phyloP scores from a whole-genome alignment of 2,888 invertebrate species.

The Endotricha flammealis region DNA sequence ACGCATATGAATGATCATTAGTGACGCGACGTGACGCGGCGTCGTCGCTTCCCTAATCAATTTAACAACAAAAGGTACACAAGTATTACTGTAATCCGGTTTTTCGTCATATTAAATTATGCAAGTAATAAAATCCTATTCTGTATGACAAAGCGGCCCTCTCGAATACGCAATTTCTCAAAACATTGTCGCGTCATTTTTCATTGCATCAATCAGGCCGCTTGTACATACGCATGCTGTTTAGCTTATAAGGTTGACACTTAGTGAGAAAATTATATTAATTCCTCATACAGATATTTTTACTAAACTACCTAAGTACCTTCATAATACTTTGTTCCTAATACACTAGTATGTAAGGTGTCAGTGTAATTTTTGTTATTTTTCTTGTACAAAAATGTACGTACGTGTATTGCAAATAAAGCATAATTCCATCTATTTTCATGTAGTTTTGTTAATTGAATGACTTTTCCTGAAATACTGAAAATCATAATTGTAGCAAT shows the following conservation, averaged over 20 bases:
- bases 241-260: constrained; percentile 50
- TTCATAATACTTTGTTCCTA: too few species aligned
- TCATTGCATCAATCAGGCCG: constrained; percentile 73
- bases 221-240: constrained; percentile 43
- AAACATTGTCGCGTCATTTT: constrained; percentile 75
- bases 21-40: constrained; percentile 29
- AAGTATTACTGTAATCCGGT: constrained; percentile 54
- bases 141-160: constrained; percentile 51
- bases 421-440: too few species aligned
- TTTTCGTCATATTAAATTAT: constrained; percentile 61
- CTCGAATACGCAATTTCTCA: constrained; percentile 67
- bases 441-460: too few species aligned
- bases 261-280: neutral
- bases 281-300: too few species aligned
- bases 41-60: constrained; percentile 58
- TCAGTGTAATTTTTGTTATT: too few species aligned
- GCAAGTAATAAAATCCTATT: constrained; percentile 70
- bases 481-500: too few species aligned
- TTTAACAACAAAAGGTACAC: constrained; percentile 39
- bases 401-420: too few species aligned
- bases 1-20: constrained; percentile 58
- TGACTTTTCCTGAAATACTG: too few species aligned
- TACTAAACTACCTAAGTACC: too few species aligned
- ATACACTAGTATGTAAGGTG: too few species aligned
- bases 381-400: too few species aligned